Percentiles rank a stretch among this genome's conserved stretches.
These are phyloP conservation scores for Protosalanx chinensis DNA, from an alignment of 2,797 vertebrate genomes.

Conservation along the genomic window DNA sequence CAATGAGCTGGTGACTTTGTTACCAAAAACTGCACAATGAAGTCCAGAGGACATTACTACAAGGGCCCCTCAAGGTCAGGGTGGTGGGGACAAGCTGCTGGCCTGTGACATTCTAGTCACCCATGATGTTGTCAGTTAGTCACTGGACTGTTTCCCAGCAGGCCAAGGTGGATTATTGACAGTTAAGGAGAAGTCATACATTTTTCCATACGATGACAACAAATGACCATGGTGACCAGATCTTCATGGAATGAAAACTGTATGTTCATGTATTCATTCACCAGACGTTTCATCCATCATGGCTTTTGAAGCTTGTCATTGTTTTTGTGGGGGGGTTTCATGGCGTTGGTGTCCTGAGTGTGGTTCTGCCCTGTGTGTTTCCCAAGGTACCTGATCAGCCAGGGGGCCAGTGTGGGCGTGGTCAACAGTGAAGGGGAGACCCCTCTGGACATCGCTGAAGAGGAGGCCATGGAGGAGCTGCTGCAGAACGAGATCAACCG, in stretches of 20 bases:
- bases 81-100: background rate
- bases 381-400: slow-evolving; percentile 90
- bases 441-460: slow-evolving; percentile 96
- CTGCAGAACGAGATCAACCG: slow-evolving; percentile 97
- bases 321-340: background rate
- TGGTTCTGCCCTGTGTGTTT: slow-evolving; percentile 6
- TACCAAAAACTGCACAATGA: background rate
- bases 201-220: background rate
- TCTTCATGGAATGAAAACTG: too few species aligned
- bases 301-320: background rate
- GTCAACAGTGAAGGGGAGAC: slow-evolving; percentile 99
- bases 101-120: background rate
- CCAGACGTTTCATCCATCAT: too few species aligned
- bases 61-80: background rate
- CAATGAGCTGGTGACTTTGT: background rate
- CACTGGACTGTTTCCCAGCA: background rate
- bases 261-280: too few species aligned
- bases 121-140: background rate
- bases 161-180: slow-evolving; percentile 1
- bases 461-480: slow-evolving; percentile 97
- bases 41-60: background rate
- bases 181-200: background rate
- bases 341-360: background rate
- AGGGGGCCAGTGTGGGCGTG: slow-evolving; percentile 91
- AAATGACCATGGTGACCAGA: too few species aligned